phyloP scores from a whole-genome alignment of 2,797 vertebrate species.

The Notamacropus eugenii region DNA sequence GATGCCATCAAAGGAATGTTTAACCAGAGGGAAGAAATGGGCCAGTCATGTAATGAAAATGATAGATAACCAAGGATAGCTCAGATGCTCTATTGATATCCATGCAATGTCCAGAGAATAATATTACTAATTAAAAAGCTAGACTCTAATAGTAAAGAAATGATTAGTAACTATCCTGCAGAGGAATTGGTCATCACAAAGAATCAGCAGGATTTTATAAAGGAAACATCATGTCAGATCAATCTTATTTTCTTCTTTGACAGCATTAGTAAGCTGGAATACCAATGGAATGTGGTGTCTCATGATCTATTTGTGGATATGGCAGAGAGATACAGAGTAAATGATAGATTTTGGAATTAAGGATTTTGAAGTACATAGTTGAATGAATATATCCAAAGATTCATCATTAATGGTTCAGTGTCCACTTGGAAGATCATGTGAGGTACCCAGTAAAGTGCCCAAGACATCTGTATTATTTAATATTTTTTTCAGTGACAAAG shows the following conservation, averaged over 20 bases:
- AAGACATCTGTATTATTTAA: background rate
- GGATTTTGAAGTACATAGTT: background rate
- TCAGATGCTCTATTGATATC: background rate
- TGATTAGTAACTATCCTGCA: background rate
- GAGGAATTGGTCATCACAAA: background rate
- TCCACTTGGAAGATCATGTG: background rate
- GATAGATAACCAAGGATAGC: background rate
- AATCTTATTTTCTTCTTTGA: background rate
- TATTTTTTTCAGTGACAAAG: background rate
- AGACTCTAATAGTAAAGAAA: background rate
- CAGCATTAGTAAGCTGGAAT: background rate
- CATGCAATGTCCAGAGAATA: background rate
- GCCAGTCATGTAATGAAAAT: background rate
- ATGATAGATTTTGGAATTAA: background rate
- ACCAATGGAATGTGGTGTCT: background rate
- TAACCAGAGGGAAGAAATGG: background rate
- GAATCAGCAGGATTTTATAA: background rate
- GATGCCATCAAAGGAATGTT: background rate
- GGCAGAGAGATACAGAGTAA: background rate
- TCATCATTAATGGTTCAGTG: background rate
- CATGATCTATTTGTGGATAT: background rate
- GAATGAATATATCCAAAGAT: background rate
- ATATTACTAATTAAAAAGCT: too few relatives aligned
- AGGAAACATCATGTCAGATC: background rate
- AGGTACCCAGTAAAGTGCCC: background rate